Percentiles rank a stretch among this genome's conserved stretches.
Conservation (phyloP, 2,888 invertebrate species). For the Drosophila lacicola region DNA sequence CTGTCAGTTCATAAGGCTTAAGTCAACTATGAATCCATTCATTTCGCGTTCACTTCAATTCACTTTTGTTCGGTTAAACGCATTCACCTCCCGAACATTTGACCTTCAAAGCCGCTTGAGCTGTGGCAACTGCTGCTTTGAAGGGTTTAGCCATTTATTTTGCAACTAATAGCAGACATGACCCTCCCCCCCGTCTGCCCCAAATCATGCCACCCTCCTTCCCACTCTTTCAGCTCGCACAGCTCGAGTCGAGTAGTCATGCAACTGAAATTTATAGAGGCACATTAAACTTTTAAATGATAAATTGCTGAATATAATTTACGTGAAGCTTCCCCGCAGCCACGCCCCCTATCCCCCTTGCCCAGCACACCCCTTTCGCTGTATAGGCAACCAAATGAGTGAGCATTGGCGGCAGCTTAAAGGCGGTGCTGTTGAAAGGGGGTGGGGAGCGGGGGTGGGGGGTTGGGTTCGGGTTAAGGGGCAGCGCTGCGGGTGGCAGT, state of each 20-base stretch:
- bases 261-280: slow-evolving; percentile 80
- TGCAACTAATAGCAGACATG: slow-evolving; percentile 64
- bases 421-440: too few species aligned
- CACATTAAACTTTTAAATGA: slow-evolving; percentile 81
- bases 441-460: not conserved
- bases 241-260: slow-evolving; percentile 57
- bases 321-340: slow-evolving; percentile 41
- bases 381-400: slow-evolving; percentile 15
- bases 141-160: slow-evolving; percentile 64
- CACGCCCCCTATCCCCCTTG: not conserved
- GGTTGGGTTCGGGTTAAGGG: slow-evolving; percentile 8
- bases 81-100: slow-evolving; percentile 45
- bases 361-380: not conserved
- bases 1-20: too few species aligned
- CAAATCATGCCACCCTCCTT: not conserved
- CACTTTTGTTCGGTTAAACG: slow-evolving; percentile 39
- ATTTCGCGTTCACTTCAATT: slow-evolving; percentile 6
- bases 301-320: slow-evolving; percentile 80
- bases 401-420: slow-evolving; percentile 11
- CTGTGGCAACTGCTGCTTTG: slow-evolving; percentile 10
- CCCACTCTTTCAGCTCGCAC: slow-evolving; percentile 14
- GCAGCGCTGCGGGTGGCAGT: slow-evolving; percentile 59
- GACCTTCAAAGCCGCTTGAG: slow-evolving; percentile 52
- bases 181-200: not conserved
- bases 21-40: not conserved